phyloP scores from a whole-genome alignment of 2,797 vertebrate species.

The Pseudomugil tenellus region DNA sequence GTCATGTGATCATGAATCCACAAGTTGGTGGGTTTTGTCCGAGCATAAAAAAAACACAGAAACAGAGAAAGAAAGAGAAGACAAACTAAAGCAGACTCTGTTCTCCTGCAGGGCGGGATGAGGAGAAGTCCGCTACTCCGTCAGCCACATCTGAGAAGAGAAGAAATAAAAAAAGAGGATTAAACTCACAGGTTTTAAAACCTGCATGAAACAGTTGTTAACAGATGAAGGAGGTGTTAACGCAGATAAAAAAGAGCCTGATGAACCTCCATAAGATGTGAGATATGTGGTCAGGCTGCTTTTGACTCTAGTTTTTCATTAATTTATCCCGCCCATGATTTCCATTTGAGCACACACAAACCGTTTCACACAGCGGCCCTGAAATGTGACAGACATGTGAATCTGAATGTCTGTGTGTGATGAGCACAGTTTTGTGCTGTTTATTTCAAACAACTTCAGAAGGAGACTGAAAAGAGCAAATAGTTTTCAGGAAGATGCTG shows the following conservation, averaged over 20 bases:
- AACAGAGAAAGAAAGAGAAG: not conserved
- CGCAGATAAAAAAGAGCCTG: conserved; percentile 21
- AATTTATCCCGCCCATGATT: too few relatives aligned
- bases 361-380: too few relatives aligned
- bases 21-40: conserved; percentile 67
- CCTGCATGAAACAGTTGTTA: conserved; percentile 11
- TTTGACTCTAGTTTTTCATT: too few relatives aligned
- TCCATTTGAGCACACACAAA: too few relatives aligned
- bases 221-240: conserved; percentile 2
- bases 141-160: conserved; percentile 69
- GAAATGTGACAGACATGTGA: too few relatives aligned
- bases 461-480: too few relatives aligned
- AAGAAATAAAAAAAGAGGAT: conserved; percentile 3
- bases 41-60: conserved; percentile 57
- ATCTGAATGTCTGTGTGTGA: too few relatives aligned
- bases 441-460: too few relatives aligned
- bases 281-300: too few relatives aligned
- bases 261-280: too few relatives aligned
- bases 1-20: conserved; percentile 91
- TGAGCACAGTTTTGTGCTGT: too few relatives aligned
- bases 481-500: too few relatives aligned
- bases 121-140: conserved; percentile 30
- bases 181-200: conserved; percentile 15
- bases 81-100: conserved; percentile 16
- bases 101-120: conserved; percentile 34